phyloP scores from a whole-genome alignment of 2,113 vertebrate genomes.

The Mungos mungo region DNA sequence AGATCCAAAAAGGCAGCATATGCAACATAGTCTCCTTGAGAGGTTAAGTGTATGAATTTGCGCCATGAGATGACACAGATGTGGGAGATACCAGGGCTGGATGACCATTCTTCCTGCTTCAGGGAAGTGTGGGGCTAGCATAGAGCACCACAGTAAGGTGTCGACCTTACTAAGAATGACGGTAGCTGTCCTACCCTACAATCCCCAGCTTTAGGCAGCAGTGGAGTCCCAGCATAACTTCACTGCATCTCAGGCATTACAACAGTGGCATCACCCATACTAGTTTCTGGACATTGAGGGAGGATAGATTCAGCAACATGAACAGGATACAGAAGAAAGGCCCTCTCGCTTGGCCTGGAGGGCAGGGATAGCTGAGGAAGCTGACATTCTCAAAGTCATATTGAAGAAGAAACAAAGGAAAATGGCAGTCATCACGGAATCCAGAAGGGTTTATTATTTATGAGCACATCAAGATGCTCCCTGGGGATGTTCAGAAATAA shows the following conservation, averaged over 20 bases:
- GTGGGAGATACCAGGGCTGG: background rate
- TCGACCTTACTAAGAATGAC: background rate
- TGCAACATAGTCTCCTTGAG: background rate
- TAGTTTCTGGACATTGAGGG: background rate
- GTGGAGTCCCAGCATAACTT: background rate
- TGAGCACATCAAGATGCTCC: background rate
- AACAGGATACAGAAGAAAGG: background rate
- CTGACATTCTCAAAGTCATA: background rate
- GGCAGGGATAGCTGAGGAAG: background rate
- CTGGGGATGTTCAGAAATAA: background rate
- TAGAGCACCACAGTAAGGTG: rapidly evolving
- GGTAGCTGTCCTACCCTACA: too few relatives aligned
- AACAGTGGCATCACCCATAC: background rate
- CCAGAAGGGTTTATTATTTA: background rate
- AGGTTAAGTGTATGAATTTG: background rate
- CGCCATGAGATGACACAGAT: background rate
- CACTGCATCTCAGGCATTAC: background rate
- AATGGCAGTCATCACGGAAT: background rate
- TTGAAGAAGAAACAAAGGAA: background rate
- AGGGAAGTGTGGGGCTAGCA: background rate
- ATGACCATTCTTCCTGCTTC: background rate
- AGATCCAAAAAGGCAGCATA: background rate
- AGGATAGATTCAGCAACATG: background rate
- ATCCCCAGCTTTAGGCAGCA: background rate
- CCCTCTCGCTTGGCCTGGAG: background rate